Percentiles rank a stretch among this genome's conserved stretches.
Evolutionary conservation across 2,113 vertebrate genomes (phyloP).

Genomic region (Lutjanus erythropterus): DNA sequence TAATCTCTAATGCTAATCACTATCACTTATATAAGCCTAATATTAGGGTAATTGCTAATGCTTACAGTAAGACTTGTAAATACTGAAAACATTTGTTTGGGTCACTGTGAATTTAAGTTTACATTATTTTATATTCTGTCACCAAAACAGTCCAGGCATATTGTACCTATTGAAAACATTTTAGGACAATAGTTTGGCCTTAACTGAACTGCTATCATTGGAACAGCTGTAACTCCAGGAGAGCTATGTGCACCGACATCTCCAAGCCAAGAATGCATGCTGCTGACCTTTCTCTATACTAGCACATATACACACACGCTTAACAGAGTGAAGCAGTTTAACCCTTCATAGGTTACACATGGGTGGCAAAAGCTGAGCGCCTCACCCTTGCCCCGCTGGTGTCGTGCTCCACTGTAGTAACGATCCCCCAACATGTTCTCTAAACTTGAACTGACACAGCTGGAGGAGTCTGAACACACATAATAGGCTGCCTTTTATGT

Average conservation of each 20-base stretch:
- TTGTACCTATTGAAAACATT: background rate
- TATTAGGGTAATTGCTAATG: no score
- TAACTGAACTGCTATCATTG: background rate
- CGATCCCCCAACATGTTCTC: background rate
- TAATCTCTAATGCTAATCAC: no score
- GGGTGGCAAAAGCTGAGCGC: background rate
- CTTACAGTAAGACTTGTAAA: no score
- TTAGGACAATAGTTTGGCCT: background rate
- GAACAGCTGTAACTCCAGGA: background rate
- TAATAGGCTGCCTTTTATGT: constrained; percentile 5
- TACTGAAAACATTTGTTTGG: background rate
- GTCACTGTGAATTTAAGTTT: no score
- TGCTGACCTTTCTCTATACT: background rate
- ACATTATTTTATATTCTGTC: background rate
- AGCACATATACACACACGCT: background rate
- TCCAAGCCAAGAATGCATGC: background rate
- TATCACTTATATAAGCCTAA: no score
- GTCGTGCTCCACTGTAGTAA: background rate
- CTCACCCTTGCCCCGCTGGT: background rate
- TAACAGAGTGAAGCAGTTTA: no score
- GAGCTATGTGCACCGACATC: background rate
- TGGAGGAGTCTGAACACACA: background rate
- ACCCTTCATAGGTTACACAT: background rate
- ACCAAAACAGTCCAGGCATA: background rate
- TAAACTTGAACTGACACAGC: constrained; percentile 15